Conservation (phyloP, 2,113 vertebrate species). For the Coptodon bakossiorum region DNA sequence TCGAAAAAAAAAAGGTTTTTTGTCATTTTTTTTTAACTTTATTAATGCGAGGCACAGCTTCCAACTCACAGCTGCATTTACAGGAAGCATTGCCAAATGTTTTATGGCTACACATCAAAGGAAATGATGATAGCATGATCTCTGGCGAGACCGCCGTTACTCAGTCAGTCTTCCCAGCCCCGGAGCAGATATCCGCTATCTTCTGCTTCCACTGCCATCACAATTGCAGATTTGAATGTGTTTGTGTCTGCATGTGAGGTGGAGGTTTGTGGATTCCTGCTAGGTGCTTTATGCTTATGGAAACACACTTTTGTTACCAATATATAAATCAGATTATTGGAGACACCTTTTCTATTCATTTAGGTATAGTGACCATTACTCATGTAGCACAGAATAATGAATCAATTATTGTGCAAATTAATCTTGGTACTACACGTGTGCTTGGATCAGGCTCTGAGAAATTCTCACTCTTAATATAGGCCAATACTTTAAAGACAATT, state of each 20-base stretch:
- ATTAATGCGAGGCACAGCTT: background rate
- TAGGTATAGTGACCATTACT: background rate
- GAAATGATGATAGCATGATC: conserved; percentile 37
- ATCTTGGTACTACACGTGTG: background rate
- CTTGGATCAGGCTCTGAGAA: background rate
- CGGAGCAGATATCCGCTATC: conserved; percentile 6
- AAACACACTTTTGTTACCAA: background rate
- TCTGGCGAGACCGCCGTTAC: conserved; percentile 17
- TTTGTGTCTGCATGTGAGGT: background rate
- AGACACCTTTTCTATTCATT: background rate
- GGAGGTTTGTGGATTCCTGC: background rate
- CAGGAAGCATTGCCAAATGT: conserved; percentile 42
- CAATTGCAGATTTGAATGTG: background rate
- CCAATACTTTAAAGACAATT: background rate
- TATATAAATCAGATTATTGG: background rate
- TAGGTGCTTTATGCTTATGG: background rate
- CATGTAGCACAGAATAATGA: background rate
- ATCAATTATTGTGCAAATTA: background rate
- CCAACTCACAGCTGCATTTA: conserved; percentile 37
- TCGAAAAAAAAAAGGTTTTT: background rate
- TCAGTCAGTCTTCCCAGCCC: conserved; percentile 8
- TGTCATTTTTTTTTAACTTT: background rate
- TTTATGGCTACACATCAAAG: conserved; percentile 54
- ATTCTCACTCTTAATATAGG: background rate
- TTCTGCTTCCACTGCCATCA: background rate